phyloP scores from a whole-genome alignment of 2,797 vertebrate species.

The Lutjanus campechanus region DNA sequence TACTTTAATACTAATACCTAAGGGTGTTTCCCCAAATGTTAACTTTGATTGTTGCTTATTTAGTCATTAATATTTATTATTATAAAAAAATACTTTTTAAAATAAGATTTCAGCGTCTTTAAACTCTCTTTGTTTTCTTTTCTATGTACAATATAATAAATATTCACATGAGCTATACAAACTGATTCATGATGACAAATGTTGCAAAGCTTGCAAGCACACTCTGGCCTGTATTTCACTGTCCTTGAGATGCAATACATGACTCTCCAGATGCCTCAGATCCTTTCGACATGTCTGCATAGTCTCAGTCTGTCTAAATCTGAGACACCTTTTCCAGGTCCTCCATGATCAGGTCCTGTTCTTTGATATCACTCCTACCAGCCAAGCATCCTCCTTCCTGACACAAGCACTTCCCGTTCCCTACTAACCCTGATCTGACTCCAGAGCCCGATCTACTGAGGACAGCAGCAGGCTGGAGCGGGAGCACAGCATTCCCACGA shows the following conservation, averaged over 20 bases:
- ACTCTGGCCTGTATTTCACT: slow-evolving; percentile 2
- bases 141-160: not conserved
- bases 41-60: not conserved
- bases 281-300: not conserved
- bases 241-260: not conserved
- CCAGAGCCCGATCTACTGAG: slow-evolving; percentile 36
- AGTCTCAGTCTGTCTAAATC: slow-evolving; percentile 48
- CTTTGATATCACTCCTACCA: slow-evolving; percentile 67
- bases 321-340: slow-evolving; percentile 82
- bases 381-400: slow-evolving; percentile 60
- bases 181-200: not conserved
- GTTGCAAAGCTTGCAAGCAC: not conserved
- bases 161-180: not conserved
- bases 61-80: not conserved
- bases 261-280: not conserved
- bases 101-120: not conserved
- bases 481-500: slow-evolving; percentile 80
- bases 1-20: not conserved
- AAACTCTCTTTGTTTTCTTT: not conserved
- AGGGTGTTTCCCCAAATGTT: not conserved
- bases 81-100: not conserved
- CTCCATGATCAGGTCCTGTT: slow-evolving; percentile 86
- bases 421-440: slow-evolving; percentile 22
- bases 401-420: slow-evolving; percentile 56
- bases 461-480: slow-evolving; percentile 56